Base-by-base conservation (phyloP, 2,888 invertebrate genomes). In the Bugulina stolonifera region DNA sequence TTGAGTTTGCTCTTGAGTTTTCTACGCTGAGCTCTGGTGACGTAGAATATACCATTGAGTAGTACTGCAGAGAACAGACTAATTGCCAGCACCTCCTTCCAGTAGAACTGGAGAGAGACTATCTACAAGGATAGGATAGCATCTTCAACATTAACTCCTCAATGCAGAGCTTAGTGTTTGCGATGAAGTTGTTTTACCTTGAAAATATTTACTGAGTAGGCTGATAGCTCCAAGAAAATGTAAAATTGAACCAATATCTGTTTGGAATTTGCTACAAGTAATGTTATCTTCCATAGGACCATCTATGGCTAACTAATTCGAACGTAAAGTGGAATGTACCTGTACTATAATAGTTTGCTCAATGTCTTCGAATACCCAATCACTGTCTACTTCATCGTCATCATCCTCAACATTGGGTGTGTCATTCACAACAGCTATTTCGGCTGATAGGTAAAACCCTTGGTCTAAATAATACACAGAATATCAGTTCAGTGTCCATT, bases 51-150 rank as follows among this genome's bases (percentile, higher is more conserved):
- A 32, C 32, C 64, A 32, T 64, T 64, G 29, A 64, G 64, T 14
- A 91, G 77, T 54, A 92, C 80, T 0, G 92, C 91, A 0, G 90
- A 89, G 3, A 90, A 88, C 54, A 93, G 82, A 1, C 91, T 90
- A 70, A 93, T 91, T 1, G 90, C 87, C 1, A 90, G 81, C 3
- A 93, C 90, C 83, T 93, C 92, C 84, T 90, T 92, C 91, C 89
- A 89, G 79, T 55, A 81, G 76, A n/a, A 64, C 5, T 25, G 22
- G 27, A 64, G 32, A n/a, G 64, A 64, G 2, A 64, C 64, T 25
- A 64, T 64, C 64, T 64, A n/a, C 64, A 64, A 10, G 64, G 5
- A 43, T n/a, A n/a, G n/a, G n/a, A n/a, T n/a, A n/a, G n/a, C n/a
- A n/a, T n/a, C n/a, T n/a, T n/a, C n/a, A n/a, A n/a, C n/a, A n/a